Conservation (phyloP, 2,797 vertebrate species). For the Gymnothorax reevesii region DNA sequence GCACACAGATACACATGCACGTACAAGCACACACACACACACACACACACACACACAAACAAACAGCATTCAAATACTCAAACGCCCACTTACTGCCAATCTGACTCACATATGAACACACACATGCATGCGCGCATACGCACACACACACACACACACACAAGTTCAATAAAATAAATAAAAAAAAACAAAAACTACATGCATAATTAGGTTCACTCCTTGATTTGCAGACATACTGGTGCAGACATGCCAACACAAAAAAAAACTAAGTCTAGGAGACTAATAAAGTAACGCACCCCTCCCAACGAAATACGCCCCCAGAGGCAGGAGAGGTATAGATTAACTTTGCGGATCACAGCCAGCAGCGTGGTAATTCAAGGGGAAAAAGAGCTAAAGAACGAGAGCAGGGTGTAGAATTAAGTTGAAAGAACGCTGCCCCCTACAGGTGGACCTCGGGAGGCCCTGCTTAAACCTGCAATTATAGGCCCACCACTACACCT, state of each 20-base stretch:
- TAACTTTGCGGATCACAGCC: not conserved
- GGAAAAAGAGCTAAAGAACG: not conserved
- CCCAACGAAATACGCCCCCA: too few relatives aligned
- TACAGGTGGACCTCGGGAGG: not conserved
- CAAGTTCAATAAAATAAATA: not conserved
- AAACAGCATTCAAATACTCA: not conserved
- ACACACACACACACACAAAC: not conserved
- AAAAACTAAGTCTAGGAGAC: too few relatives aligned
- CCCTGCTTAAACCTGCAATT: slow-evolving; percentile 37
- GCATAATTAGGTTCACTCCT: too few relatives aligned
- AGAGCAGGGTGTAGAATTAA: not conserved
- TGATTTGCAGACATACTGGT: too few relatives aligned
- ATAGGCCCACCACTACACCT: slow-evolving; percentile 28
- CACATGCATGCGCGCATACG: not conserved
- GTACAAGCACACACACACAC: not conserved
- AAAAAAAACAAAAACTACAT: too few relatives aligned
- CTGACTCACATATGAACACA: not conserved
- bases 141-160: slow-evolving; percentile 14
- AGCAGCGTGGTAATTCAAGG: not conserved
- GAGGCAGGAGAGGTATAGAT: too few relatives aligned
- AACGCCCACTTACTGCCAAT: not conserved
- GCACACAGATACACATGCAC: not conserved
- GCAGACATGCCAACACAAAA: too few relatives aligned
- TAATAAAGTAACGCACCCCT: too few relatives aligned
- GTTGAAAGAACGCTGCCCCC: not conserved